Percentiles rank a stretch among this genome's conserved stretches.
These are phyloP conservation scores for Uria aalge DNA, from an alignment of 2,113 vertebrate genomes.

Conservation along the genomic window DNA sequence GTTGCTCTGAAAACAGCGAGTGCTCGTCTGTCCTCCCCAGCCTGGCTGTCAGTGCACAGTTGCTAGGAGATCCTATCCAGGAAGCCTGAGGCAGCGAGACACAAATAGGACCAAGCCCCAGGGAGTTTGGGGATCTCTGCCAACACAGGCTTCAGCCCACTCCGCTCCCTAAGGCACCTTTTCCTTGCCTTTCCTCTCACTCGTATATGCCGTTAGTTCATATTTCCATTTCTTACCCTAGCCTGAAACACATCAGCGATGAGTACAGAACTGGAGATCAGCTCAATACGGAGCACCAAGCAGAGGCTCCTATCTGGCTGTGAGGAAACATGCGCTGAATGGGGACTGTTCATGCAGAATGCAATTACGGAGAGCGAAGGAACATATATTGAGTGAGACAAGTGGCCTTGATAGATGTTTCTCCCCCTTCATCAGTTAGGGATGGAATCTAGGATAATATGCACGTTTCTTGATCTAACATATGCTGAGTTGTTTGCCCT, in stretches of 20 bases:
- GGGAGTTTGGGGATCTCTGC: neutral
- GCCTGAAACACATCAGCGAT: neutral
- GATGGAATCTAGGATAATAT: neutral
- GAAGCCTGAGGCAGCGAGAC: neutral
- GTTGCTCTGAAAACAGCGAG: fast-evolving
- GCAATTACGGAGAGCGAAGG: neutral
- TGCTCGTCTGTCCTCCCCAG: no score
- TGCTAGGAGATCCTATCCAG: neutral
- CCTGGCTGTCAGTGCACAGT: neutral
- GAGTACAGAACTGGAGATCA: neutral
- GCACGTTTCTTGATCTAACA: fast-evolving
- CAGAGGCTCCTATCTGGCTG: neutral
- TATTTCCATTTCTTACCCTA: neutral
- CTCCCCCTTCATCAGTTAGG: neutral
- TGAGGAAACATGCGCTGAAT: neutral
- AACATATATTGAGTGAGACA: neutral
- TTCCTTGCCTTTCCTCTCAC: neutral
- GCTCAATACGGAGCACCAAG: neutral
- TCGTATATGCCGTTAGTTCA: fast-evolving
- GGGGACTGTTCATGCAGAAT: neutral
- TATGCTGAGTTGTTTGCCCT: fast-evolving
- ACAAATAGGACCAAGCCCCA: neutral
- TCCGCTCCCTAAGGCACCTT: neutral
- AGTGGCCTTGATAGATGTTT: neutral
- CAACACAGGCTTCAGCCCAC: neutral